Percentiles rank a stretch among this genome's conserved stretches.
Conservation (phyloP, 1,140 invertebrate species). For the Drosophila ananassae region DNA sequence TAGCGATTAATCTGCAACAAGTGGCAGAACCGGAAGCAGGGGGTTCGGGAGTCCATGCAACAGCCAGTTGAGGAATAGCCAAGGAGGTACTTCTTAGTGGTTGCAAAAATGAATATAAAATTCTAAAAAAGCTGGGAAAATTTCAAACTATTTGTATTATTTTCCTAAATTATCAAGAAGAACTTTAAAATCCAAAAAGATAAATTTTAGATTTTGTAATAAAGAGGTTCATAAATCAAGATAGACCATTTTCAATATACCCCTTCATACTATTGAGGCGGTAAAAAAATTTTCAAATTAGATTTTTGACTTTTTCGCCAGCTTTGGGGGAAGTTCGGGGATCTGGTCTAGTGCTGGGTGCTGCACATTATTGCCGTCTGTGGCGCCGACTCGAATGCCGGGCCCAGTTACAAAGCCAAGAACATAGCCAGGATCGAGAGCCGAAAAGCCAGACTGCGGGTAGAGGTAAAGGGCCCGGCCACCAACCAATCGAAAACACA, state of each 20-base stretch:
- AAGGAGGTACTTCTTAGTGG: not conserved
- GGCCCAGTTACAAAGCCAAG: constrained; percentile 18
- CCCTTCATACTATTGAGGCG: constrained; percentile 6
- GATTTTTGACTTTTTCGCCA: constrained; percentile 40
- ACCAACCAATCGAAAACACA: constrained; percentile 78
- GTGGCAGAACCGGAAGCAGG: constrained; percentile 22
- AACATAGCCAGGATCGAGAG: not conserved
- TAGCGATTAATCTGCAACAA: constrained; percentile 77
- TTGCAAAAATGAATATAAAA: too few species aligned
- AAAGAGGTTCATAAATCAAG: too few species aligned
- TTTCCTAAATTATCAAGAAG: not conserved
- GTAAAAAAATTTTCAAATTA: constrained; percentile 69
- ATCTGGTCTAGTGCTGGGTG: constrained; percentile 36
- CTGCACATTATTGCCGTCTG: constrained; percentile 56
- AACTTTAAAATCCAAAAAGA: not conserved
- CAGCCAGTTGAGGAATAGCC: not conserved
- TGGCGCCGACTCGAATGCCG: constrained; percentile 59
- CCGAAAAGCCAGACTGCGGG: not conserved
- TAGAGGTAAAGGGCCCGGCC: constrained; percentile 27
- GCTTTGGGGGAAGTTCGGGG: not conserved
- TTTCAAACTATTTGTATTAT: too few species aligned
- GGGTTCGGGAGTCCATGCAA: not conserved
- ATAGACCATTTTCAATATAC: not conserved
- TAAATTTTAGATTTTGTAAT: too few species aligned
- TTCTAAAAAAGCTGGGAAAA: not conserved